These are phyloP conservation scores for Hippocampus mohnikei DNA, from an alignment of 2,113 vertebrate genomes.

Conservation along the genomic window DNA sequence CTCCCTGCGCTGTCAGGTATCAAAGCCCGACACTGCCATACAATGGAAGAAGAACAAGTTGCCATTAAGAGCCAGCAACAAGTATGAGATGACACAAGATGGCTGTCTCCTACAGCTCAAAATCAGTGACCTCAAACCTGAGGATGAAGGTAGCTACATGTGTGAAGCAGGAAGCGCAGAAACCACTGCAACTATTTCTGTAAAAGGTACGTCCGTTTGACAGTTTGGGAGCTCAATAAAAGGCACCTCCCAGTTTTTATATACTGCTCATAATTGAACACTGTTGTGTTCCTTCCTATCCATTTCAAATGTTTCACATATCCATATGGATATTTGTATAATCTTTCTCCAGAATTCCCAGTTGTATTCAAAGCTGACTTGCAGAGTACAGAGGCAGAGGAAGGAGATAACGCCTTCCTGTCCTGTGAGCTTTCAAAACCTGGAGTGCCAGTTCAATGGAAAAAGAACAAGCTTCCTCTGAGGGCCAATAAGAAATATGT, in stretches of 20 bases:
- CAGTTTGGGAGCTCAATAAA: neutral
- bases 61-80: slow-evolving; percentile 59
- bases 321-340: neutral
- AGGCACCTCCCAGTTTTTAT: too few species aligned
- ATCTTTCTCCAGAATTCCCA: slow-evolving; percentile 19
- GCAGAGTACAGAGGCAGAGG: slow-evolving; percentile 28
- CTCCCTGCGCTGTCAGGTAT: slow-evolving; percentile 70
- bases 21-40: slow-evolving; percentile 58
- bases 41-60: slow-evolving; percentile 74
- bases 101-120: slow-evolving; percentile 65
- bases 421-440: slow-evolving; percentile 53
- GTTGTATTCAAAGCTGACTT: slow-evolving; percentile 31
- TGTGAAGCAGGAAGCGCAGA: slow-evolving; percentile 71
- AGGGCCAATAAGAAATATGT: slow-evolving; percentile 45
- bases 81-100: slow-evolving; percentile 73
- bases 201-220: slow-evolving; percentile 65
- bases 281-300: neutral
- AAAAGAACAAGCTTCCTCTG: slow-evolving; percentile 36
- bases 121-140: slow-evolving; percentile 60
- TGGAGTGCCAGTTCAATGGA: slow-evolving; percentile 46
- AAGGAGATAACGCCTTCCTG: slow-evolving; percentile 28
- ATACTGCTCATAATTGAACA: neutral
- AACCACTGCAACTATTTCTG: slow-evolving; percentile 66
- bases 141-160: slow-evolving; percentile 74
- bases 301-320: neutral